Evolutionary conservation across 2,888 invertebrate species (phyloP).

Genomic region (Dascillus cervinus): DNA sequence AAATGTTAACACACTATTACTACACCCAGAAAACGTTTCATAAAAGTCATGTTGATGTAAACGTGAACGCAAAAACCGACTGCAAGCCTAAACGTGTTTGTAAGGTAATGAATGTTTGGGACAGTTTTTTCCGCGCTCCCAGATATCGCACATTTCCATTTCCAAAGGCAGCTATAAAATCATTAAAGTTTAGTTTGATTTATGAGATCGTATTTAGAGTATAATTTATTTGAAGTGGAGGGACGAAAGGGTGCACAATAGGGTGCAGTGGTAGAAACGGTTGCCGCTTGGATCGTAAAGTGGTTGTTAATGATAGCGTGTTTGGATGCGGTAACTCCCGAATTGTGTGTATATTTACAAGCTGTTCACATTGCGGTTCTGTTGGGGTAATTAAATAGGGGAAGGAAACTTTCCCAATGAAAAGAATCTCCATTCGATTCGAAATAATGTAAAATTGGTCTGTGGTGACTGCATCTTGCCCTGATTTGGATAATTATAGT

Average conservation of each 20-base stretch:
- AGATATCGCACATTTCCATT: slow-evolving; percentile 24
- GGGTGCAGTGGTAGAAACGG: slow-evolving; percentile 17
- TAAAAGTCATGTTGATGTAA: too few relatives aligned
- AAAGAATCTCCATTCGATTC: slow-evolving; percentile 11
- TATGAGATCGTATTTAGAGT: slow-evolving; percentile 25
- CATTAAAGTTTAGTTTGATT: slow-evolving; percentile 25
- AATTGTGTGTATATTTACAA: slow-evolving; percentile 20
- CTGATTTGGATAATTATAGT: slow-evolving; percentile 6
- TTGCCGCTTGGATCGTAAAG: slow-evolving; percentile 16
- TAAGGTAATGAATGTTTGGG: too few relatives aligned
- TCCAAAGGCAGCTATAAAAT: slow-evolving; percentile 25
- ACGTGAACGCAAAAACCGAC: too few relatives aligned
- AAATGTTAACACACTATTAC: too few relatives aligned
- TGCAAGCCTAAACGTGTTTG: too few relatives aligned
- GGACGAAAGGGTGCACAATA: slow-evolving; percentile 19
- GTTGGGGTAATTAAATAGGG: slow-evolving; percentile 16
- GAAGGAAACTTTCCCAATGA: slow-evolving; percentile 12
- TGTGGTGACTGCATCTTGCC: slow-evolving; percentile 3
- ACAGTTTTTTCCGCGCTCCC: not conserved
- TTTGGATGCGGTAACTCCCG: slow-evolving; percentile 18
- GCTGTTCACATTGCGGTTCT: slow-evolving; percentile 20
- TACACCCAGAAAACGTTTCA: too few relatives aligned
- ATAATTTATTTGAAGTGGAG: slow-evolving; percentile 27
- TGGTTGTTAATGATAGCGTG: slow-evolving; percentile 21
- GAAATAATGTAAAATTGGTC: slow-evolving; percentile 11